phyloP scores from a whole-genome alignment of 1,140 invertebrate species.

The Drosophila rhopaloa region DNA sequence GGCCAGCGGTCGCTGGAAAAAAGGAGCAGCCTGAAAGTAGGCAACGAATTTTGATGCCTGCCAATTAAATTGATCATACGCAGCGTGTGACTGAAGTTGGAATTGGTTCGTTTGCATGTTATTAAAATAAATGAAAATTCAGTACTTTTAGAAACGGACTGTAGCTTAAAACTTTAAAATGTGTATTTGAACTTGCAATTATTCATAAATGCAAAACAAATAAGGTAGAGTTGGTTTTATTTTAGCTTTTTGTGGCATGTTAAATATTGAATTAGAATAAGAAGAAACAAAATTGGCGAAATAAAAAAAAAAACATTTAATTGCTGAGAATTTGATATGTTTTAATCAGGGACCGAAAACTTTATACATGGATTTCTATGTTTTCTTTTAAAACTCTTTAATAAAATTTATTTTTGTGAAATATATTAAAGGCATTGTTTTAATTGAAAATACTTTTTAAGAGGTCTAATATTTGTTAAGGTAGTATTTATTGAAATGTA shows the following conservation, averaged over 20 bases:
- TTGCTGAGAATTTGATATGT: too few species aligned
- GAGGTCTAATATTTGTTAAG: too few species aligned
- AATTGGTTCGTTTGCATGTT: conserved; percentile 9
- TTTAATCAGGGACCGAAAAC: too few species aligned
- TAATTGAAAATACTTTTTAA: too few species aligned
- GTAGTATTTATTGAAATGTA: too few species aligned
- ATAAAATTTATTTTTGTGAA: too few species aligned
- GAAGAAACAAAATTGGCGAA: not conserved
- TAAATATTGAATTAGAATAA: not conserved
- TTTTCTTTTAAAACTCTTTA: too few species aligned
- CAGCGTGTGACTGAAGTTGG: not conserved
- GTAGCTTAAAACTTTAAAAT: not conserved
- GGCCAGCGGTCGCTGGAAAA: conserved; percentile 25
- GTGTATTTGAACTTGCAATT: not conserved
- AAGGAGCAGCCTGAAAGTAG: conserved; percentile 47
- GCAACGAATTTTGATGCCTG: conserved; percentile 18
- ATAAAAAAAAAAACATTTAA: not conserved
- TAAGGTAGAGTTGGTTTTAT: not conserved
- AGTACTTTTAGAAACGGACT: not conserved
- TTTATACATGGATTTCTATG: too few species aligned
- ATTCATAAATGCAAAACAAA: not conserved
- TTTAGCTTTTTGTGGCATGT: not conserved
- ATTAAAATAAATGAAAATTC: conserved; percentile 6
- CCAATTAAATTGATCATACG: conserved; percentile 47
- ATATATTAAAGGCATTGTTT: too few species aligned